Evolutionary conservation across 92 coral and sea anemone genomes (phyloP).

Genomic region (Epizoanthus stellaris): DNA sequence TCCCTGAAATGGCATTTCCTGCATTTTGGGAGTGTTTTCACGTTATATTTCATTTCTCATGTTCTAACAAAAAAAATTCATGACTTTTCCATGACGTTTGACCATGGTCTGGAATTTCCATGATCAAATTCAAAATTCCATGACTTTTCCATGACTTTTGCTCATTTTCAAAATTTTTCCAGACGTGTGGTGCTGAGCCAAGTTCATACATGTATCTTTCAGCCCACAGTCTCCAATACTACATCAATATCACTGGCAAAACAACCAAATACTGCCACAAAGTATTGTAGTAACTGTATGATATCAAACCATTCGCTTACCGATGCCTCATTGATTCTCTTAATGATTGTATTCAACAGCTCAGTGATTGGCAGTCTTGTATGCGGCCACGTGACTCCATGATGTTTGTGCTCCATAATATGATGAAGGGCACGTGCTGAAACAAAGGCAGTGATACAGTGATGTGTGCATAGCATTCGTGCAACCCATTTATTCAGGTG

Average conservation of each 20-base stretch:
- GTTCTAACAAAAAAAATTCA: too few species aligned
- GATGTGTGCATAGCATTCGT: neutral
- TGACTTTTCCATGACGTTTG: too few species aligned
- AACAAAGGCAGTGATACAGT: neutral
- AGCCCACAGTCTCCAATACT: neutral
- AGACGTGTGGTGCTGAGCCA: neutral
- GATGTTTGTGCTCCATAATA: constrained; percentile 82
- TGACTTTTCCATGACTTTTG: too few species aligned
- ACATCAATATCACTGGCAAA: too few species aligned
- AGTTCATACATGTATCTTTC: neutral
- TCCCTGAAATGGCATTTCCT: too few species aligned
- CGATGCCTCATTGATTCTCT: constrained; percentile 94
- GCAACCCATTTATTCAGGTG: too few species aligned
- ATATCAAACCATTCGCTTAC: constrained; percentile 54
- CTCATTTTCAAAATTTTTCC: too few species aligned
- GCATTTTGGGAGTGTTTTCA: too few species aligned
- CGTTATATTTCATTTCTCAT: too few species aligned
- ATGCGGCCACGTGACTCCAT: constrained; percentile 90
- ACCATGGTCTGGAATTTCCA: too few species aligned
- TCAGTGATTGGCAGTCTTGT: constrained; percentile 72
- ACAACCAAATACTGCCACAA: too few species aligned
- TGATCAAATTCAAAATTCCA: too few species aligned
- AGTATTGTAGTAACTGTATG: neutral
- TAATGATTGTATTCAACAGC: constrained; percentile 74
- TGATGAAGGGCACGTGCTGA: constrained; percentile 89